Percentiles rank a stretch among this genome's conserved stretches.
phyloP scores from a whole-genome alignment of 2,113 vertebrate genomes.

The Notothenia rossii region DNA sequence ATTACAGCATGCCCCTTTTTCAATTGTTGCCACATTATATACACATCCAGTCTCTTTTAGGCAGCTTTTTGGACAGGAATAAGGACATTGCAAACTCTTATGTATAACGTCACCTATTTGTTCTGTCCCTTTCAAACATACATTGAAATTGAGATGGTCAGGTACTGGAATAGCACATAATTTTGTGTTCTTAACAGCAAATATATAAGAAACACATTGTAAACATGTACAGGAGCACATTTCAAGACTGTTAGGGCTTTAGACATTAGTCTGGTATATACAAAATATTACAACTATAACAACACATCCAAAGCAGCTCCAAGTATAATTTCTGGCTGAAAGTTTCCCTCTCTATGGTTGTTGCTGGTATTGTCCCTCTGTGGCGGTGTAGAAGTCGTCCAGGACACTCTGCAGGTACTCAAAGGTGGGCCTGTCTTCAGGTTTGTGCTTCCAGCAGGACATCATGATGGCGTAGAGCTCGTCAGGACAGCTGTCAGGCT shows the following conservation, averaged over 20 bases:
- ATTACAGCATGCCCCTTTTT: too few species aligned
- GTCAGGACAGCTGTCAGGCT: conserved; percentile 84
- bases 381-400: conserved; percentile 94
- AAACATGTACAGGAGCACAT: not conserved
- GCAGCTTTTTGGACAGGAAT: not conserved
- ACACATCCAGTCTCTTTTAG: not conserved
- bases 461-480: conserved; percentile 91
- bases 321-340: conserved; percentile 11
- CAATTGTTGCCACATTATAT: not conserved
- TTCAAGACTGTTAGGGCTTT: too few species aligned
- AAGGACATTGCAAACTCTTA: not conserved
- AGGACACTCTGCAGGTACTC: conserved; percentile 93
- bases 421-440: conserved; percentile 94
- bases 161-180: not conserved
- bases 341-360: conserved; percentile 77
- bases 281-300: conserved; percentile 12
- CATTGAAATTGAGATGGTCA: not conserved
- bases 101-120: conserved; percentile 5
- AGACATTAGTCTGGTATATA: not conserved
- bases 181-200: not conserved
- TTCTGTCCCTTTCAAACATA: conserved; percentile 7
- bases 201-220: not conserved
- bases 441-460: conserved; percentile 90
- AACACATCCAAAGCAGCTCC: not conserved
- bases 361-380: conserved; percentile 94